Evolutionary conservation across 2,113 vertebrate genomes (phyloP), one percentile per base, ranked within the genome.

Genomic region (Oreochromis niloticus): DNA sequence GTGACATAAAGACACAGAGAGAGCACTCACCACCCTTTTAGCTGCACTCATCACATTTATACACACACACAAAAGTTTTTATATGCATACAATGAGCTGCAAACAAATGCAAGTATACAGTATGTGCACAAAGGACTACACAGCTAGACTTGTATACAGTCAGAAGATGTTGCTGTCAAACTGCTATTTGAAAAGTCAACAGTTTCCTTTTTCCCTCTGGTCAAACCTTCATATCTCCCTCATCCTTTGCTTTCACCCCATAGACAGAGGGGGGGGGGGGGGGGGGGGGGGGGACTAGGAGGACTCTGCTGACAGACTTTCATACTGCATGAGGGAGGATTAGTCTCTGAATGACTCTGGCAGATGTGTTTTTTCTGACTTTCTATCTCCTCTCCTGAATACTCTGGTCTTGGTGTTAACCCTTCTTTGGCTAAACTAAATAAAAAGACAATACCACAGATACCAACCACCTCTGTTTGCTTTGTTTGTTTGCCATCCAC

Each of bases 361-460:
- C 92, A 94, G 92, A 93, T 93, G 83, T 91, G 83, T 59, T 78
- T 92, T 59, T 91, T 54, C 4, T 50, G 78, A 57, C 82, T 48
- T 83, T 84, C 27, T 11, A 22, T 54, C 80, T 83, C 82, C 73
- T 81, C 61, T 83, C 68, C 30, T 68, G 73, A 83, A 80, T 63
- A 9, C 9, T 55, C 66, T 16, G 24, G 24, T 52, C 46, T 57
- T 61, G 54, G 22, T 82, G 19, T 91, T 85, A 83, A 90, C 80
- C 66, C 80, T 82, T 80, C 24, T 27, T 71, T 36, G 34, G 48
- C 84, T 27, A n/a, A 75, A 75, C 71, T 2, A 24, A 30, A 24
- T 52, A n/a, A 61, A 73, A 61, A 80, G 2, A 73, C 22, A 46
- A 34, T 39, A 56, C 13, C 16, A 55, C 50, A 46, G 81, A 85